These are phyloP conservation scores for Pachymerium ferrugineum DNA, from an alignment of 2,888 invertebrate species.

Conservation along the genomic window DNA sequence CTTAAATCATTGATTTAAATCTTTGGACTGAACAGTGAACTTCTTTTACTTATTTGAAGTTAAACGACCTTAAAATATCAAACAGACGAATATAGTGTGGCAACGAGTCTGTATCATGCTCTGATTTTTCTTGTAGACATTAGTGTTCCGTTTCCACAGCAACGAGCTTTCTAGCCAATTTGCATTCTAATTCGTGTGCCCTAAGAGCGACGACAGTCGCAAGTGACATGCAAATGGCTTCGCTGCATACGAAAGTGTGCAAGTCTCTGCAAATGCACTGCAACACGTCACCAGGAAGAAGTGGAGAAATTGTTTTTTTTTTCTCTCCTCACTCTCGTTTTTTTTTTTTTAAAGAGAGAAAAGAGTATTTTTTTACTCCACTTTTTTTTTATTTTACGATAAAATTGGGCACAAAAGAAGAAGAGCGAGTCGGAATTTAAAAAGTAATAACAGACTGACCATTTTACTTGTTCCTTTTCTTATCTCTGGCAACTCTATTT, in stretches of 20 bases:
- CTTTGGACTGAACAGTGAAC: no score
- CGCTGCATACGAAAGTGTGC: no score
- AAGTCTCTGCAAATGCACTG: neutral
- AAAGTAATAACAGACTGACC: neutral
- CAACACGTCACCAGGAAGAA: neutral
- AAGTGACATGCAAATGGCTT: conserved; percentile 30
- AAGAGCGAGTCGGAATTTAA: neutral
- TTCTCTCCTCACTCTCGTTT: neutral
- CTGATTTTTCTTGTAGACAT: neutral
- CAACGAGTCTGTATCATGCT: no score
- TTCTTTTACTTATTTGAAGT: no score
- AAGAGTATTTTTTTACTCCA: no score
- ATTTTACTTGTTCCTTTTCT: neutral
- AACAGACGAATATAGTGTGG: no score
- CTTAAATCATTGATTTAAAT: no score
- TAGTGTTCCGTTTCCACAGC: conserved; percentile 12
- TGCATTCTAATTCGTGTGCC: conserved; percentile 31
- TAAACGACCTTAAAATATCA: no score
- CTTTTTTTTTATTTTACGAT: no score
- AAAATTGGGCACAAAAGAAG: no score
- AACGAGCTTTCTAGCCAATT: conserved; percentile 29
- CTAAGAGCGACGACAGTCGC: conserved; percentile 30
- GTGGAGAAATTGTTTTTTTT: neutral
- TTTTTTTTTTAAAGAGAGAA: no score
- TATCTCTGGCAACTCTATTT: neutral